A percentile compares a stretch with the other conserved stretches of the same genome.
phyloP scores from a whole-genome alignment of 1,140 invertebrate species.

The Drosophila busckii region DNA sequence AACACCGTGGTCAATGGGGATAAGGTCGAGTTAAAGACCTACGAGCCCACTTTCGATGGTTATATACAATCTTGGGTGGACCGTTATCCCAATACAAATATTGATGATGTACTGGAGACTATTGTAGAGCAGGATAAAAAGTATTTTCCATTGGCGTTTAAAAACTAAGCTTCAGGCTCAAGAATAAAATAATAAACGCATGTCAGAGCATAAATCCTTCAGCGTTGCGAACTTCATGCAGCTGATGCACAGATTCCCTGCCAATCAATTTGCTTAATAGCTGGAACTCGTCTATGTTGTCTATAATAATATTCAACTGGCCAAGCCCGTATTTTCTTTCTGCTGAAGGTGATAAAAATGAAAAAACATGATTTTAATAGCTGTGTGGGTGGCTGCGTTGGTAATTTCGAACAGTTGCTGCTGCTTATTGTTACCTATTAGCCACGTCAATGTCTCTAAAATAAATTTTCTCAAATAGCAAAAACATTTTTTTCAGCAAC shows the following conservation, averaged over 20 bases:
- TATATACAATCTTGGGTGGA: conserved; percentile 91
- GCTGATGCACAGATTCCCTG: conserved; percentile 28
- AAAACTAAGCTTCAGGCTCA: no score
- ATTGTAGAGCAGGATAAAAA: conserved; percentile 78
- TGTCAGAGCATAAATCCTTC: no score
- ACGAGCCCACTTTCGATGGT: conserved; percentile 86
- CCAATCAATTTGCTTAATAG: conserved; percentile 53
- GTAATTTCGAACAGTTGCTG: not conserved
- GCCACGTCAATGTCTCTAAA: not conserved
- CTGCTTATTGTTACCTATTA: not conserved
- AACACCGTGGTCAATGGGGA: conserved; percentile 85
- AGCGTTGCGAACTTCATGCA: conserved; percentile 24
- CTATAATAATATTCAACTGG: conserved; percentile 88
- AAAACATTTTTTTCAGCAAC: not conserved
- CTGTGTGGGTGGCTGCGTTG: conserved; percentile 3
- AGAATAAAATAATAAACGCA: no score
- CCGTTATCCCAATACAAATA: conserved; percentile 82
- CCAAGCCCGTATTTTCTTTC: conserved; percentile 81
- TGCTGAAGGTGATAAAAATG: conserved; percentile 58
- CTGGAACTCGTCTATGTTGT: conserved; percentile 83
- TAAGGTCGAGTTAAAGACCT: conserved; percentile 84
- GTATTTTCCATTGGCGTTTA: conserved; percentile 68
- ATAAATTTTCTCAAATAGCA: not conserved
- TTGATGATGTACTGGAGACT: conserved; percentile 81
- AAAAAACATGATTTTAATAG: conserved; percentile 26